phyloP scores from a whole-genome alignment of 1,140 invertebrate genomes.

The Trichoplusia ni region DNA sequence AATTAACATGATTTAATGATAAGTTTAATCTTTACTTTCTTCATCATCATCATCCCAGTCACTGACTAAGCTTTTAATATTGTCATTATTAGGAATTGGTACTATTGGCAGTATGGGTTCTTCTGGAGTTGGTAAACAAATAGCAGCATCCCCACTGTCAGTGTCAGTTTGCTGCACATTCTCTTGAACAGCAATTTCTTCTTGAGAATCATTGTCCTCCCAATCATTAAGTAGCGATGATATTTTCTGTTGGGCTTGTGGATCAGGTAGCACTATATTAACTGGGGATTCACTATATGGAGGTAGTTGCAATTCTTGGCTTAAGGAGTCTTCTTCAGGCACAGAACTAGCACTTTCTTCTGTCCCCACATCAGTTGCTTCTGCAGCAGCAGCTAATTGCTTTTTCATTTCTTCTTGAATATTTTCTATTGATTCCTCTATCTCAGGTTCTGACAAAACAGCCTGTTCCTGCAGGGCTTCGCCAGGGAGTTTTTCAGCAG shows the following conservation, averaged over 20 bases:
- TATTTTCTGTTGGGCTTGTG: constrained; percentile 63
- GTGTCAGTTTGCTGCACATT: constrained; percentile 16
- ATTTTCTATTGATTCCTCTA: constrained; percentile 78
- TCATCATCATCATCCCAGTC: constrained; percentile 77
- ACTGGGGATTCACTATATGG: constrained; percentile 9
- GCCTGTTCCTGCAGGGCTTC: constrained; percentile 13
- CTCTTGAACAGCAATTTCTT: constrained; percentile 40
- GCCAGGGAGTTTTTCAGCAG: not conserved
- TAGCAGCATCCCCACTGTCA: not conserved
- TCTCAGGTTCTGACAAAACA: constrained; percentile 36
- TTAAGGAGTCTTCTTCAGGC: constrained; percentile 9
- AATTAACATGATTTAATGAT: not conserved
- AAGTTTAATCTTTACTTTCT: constrained; percentile 47
- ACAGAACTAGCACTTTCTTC: constrained; percentile 13
- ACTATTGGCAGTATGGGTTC: no score
- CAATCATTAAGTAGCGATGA: constrained; percentile 77
- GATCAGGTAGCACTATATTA: not conserved
- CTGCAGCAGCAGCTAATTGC: constrained; percentile 46
- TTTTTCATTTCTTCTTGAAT: constrained; percentile 74
- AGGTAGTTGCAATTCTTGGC: not conserved
- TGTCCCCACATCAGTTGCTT: constrained; percentile 16
- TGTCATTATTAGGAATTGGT: constrained; percentile 54
- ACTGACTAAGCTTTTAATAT: constrained; percentile 73
- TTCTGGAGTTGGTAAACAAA: constrained; percentile 5
- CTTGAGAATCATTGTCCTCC: constrained; percentile 80